phyloP scores from a whole-genome alignment of 2,113 vertebrate genomes.

The Mellivora capensis region DNA sequence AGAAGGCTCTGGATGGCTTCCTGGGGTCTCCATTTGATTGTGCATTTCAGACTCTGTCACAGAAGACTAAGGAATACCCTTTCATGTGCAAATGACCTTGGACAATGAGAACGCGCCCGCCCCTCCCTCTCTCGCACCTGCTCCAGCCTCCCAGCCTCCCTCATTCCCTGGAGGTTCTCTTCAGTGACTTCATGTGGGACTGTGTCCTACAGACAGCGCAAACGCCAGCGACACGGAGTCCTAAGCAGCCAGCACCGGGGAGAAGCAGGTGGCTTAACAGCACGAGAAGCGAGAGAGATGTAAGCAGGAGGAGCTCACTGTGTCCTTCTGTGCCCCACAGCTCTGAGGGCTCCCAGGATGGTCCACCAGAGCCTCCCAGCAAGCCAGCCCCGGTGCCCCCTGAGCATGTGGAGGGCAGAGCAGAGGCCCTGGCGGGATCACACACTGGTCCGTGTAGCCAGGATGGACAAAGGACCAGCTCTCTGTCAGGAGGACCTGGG shows the following conservation, averaged over 20 bases:
- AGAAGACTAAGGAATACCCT: not conserved
- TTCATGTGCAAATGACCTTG: not conserved
- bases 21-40: not conserved
- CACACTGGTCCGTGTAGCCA: no score
- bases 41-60: not conserved
- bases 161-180: not conserved
- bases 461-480: not conserved
- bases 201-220: not conserved
- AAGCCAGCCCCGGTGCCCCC: fast-evolving
- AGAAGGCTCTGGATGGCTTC: not conserved
- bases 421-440: not conserved
- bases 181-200: not conserved
- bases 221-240: not conserved
- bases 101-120: not conserved
- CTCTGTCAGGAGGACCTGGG: not conserved
- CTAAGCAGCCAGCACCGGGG: not conserved
- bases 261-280: not conserved
- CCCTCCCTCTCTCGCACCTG: not conserved
- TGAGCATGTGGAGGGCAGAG: no score
- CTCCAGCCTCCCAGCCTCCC: not conserved
- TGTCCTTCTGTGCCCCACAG: fast-evolving
- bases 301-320: fast-evolving
- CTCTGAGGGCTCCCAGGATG: not conserved
- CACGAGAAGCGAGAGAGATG: fast-evolving
- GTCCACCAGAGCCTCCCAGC: fast-evolving